Evolutionary conservation across 2,797 vertebrate genomes (phyloP), one percentile per base, ranked within the genome.

Genomic region (Dallia pectoralis): DNA sequence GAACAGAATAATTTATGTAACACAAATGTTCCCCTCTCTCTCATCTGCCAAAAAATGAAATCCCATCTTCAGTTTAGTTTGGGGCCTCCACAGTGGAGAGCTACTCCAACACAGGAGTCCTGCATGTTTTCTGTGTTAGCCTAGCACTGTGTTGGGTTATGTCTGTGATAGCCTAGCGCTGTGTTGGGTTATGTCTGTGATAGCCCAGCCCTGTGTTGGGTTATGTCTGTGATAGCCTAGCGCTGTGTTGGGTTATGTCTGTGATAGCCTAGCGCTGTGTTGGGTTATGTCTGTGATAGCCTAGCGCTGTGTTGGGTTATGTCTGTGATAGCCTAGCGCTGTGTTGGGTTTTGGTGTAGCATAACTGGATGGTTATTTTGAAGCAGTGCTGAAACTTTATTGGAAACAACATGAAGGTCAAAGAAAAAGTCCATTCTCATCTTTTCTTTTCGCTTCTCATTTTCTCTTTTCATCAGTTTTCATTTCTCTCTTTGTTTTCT

Each of bases 11-110:
- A 12, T 56, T 8, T 25, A 25, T 25, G 53, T 59, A 69, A 66
- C 49, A 32, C 48, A 62, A 74, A 75, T 48, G 40, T 19, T 73
- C 82, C 47, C 69, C 59, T 29, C 75, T 3, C 27, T 76, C 65
- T 63, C 67, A 67, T 59, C 61, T 61, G 4, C 9, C 67, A 36
- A 40, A 67, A 74, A 71, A 75, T 74, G 77, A 83, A 80, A 83
- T 75, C 70, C 65, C 82, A 83, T 89, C 91, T 92, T 91, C 90
- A 89, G 92, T 93, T 93, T 92, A 92, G 89, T 87, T 88, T 80
- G 81, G 69, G 53, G 77, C 70, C 79, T 81, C 71, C 71, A 75
- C 68, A 78, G 72, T 70, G 73, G 74, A 78, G 82, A 86, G 83
- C 66, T 44, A 16, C 51, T 15, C 27, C 79, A 73, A 67, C 85